These are phyloP conservation scores for Eudasyphora cyanicolor DNA, from an alignment of 2,888 invertebrate genomes.

Conservation along the genomic window DNA sequence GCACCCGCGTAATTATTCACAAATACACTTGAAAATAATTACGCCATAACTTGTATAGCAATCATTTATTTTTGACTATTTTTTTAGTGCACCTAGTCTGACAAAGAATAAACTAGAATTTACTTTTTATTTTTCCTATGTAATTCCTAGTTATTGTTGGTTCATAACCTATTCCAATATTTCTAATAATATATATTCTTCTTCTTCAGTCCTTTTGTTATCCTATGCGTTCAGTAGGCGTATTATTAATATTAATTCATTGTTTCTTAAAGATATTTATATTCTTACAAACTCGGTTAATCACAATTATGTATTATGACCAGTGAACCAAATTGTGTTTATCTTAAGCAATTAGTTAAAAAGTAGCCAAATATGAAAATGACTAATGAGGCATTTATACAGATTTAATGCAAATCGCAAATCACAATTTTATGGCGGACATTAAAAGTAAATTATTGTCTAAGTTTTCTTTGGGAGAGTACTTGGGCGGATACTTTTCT, in stretches of 20 bases:
- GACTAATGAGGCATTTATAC: constrained; percentile 41
- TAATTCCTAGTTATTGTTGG: too few relatives aligned
- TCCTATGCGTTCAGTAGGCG: not conserved
- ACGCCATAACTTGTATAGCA: too few relatives aligned
- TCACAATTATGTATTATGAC: constrained; percentile 10
- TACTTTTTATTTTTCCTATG: too few relatives aligned
- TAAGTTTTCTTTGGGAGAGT: constrained; percentile 27
- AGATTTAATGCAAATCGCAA: constrained; percentile 56
- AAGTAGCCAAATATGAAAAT: constrained; percentile 21
- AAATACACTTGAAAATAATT: too few relatives aligned
- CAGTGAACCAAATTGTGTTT: not conserved
- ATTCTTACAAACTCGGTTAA: not conserved
- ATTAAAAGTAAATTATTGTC: constrained; percentile 50
- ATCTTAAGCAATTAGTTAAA: constrained; percentile 9
- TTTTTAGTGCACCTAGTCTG: too few relatives aligned
- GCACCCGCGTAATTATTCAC: too few relatives aligned
- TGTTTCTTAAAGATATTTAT: constrained; percentile 7
- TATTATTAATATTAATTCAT: constrained; percentile 24
- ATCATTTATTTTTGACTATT: too few relatives aligned
- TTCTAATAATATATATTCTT: too few relatives aligned
- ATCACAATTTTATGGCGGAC: constrained; percentile 47
- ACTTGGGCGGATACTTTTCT: too few relatives aligned
- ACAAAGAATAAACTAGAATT: too few relatives aligned
- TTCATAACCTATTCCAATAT: not conserved
- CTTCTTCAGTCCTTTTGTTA: not conserved